phyloP scores from a whole-genome alignment of 2,888 invertebrate species.

The Anthophora plumipes region DNA sequence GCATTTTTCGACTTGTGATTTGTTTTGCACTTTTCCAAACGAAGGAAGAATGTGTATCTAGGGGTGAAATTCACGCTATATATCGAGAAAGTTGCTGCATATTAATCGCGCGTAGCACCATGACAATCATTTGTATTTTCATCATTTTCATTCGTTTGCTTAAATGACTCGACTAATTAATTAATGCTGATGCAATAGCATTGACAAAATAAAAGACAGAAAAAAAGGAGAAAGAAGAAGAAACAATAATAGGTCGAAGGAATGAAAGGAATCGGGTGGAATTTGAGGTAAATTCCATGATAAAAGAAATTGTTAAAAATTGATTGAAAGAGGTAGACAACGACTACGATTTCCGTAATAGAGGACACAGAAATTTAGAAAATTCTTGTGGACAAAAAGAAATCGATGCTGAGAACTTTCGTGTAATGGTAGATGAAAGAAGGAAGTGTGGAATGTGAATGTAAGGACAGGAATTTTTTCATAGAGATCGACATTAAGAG shows the following conservation, averaged over 20 bases:
- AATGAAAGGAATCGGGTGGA: background rate
- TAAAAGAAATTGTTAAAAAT: background rate
- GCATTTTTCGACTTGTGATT: slow-evolving; percentile 2
- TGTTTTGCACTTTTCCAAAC: background rate
- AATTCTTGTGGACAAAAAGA: slow-evolving; percentile 28
- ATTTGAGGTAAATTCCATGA: background rate
- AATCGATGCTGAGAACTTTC: slow-evolving; percentile 7
- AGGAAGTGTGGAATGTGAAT: background rate
- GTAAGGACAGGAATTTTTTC: background rate
- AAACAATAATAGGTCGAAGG: background rate
- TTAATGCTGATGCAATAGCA: background rate
- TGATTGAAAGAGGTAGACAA: background rate
- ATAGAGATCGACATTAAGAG: slow-evolving; percentile 1
- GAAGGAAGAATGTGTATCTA: background rate
- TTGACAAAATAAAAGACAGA: background rate
- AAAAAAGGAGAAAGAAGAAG: background rate
- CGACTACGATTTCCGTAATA: slow-evolving; percentile 22
- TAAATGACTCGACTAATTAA: background rate
- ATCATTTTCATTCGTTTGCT: background rate
- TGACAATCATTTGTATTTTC: background rate
- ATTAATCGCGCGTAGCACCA: background rate
- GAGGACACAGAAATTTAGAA: slow-evolving; percentile 30
- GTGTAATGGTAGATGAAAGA: slow-evolving; percentile 8
- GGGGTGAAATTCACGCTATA: background rate
- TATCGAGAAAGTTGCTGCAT: background rate